Base-by-base conservation (phyloP, 2,797 vertebrate species). In the Myotis myotis region DNA sequence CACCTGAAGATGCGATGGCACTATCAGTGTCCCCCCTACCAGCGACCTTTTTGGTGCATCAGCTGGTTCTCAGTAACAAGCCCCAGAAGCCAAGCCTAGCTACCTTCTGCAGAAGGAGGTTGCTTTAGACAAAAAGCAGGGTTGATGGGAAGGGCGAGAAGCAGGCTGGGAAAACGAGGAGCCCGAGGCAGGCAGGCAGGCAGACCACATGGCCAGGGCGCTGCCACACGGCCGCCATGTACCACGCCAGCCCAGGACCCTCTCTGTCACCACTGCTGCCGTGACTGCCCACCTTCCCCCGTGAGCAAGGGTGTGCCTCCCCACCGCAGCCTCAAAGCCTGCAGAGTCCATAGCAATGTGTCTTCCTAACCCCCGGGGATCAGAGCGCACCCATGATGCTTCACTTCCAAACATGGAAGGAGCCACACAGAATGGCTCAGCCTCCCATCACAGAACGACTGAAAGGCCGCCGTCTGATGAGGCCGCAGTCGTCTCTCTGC, bases 171-270 rank as follows among this genome's bases (percentile, higher is more conserved):
- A 2, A 44, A 62, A 33, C 4, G 12, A 13, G 64, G 64, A 62
- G 15, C 8, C 28, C 22, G 23, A 7, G 17, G 62, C 28, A 4
- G 9, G 20, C 28, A 4, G 9, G 20, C 38, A 41, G 19, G 60
- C 0, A 2, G 60, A 71, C 19, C 22, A 22, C 16, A 53, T 4
- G 41, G 30, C 49, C 33, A 11, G 75, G 41, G 13, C 2, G 5
- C 13, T 3, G 22, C 19, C 1, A 0, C 38, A 0, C 0, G 22
- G 49, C 28, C 16, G 0, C 55, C 10, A 3, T 2, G 8, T 0
- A 6, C 6, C 4, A 9, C 62, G 49, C 36, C 13, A 30, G 87
- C n/a, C 47, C 6, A 22, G 25, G 53, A 28, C 7, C 6, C 36
- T 6, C 15, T 6, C 19, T 13, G 57, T 36, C 28, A 25, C 2